Evolutionary conservation across 1,140 invertebrate species (phyloP).

Genomic region (Acarapis woodi): DNA sequence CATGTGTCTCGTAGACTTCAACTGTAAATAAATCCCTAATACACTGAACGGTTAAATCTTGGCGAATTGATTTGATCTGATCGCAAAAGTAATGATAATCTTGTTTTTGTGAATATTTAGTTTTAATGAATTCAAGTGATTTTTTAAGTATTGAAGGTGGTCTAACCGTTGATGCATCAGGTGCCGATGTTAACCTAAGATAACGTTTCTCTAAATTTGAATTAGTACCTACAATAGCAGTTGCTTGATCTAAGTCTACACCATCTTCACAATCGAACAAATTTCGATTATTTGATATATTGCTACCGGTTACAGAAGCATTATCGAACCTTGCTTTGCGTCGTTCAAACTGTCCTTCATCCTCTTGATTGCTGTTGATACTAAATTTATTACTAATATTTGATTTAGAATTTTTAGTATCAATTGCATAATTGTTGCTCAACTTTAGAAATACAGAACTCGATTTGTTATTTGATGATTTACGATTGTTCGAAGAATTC

Average conservation of each 20-base stretch:
- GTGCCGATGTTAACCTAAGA: constrained; percentile 66
- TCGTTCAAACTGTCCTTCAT: constrained; percentile 4
- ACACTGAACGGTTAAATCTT: constrained; percentile 93
- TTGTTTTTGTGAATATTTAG: constrained; percentile 52
- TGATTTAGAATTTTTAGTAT: background rate
- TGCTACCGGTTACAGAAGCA: constrained; percentile 1
- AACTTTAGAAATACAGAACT: no score
- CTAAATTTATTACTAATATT: constrained; percentile 5
- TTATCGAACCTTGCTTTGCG: constrained; percentile 12
- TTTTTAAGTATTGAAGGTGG: constrained; percentile 52
- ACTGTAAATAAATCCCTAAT: constrained; percentile 76
- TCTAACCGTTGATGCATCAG: constrained; percentile 60
- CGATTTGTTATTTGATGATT: no score
- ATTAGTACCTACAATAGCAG: constrained; percentile 75
- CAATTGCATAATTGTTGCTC: no score
- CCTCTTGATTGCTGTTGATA: background rate
- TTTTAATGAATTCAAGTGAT: constrained; percentile 62
- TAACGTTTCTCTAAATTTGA: constrained; percentile 77
- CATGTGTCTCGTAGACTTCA: constrained; percentile 91
- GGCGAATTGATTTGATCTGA: constrained; percentile 89
- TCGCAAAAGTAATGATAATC: constrained; percentile 92
- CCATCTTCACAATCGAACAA: background rate
- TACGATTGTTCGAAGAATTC: no score
- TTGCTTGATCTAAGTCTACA: constrained; percentile 21
- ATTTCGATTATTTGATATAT: background rate